These are phyloP conservation scores for Crocuta crocuta DNA, from an alignment of 2,113 vertebrate species.

Conservation along the genomic window DNA sequence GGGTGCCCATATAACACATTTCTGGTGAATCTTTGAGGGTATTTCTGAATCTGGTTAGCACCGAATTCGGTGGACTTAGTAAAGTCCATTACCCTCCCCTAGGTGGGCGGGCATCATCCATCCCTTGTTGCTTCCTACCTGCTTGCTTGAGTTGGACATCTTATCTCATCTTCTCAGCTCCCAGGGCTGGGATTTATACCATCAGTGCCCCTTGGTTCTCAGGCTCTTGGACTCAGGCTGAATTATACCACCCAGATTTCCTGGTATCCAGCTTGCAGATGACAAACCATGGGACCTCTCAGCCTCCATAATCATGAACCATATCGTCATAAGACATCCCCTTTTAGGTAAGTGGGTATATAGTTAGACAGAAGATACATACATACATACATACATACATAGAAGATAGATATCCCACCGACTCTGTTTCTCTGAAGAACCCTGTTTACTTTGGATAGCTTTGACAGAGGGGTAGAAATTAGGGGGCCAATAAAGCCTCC, in stretches of 20 bases:
- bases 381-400: neutral
- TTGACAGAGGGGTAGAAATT: neutral
- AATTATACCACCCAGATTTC: neutral
- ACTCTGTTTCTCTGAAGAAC: neutral
- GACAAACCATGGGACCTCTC: neutral
- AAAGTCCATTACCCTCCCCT: neutral
- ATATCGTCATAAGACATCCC: neutral
- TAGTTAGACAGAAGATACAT: neutral
- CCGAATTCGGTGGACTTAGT: no score
- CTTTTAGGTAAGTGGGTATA: neutral
- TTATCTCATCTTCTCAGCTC: neutral
- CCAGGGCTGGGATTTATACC: neutral
- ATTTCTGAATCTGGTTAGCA: neutral
- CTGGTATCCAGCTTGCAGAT: neutral
- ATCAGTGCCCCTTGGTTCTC: neutral
- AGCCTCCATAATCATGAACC: neutral
- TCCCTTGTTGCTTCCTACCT: neutral
- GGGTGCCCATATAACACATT: neutral
- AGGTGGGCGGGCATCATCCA: neutral
- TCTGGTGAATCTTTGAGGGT: neutral
- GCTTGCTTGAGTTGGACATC: neutral
- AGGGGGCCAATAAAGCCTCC: neutral
- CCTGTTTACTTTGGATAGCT: neutral
- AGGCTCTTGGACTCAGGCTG: neutral
- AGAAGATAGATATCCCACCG: neutral